Conservation (phyloP, 53 echinoderm and acorn worm genomes). For the Luidia sarsii region DNA sequence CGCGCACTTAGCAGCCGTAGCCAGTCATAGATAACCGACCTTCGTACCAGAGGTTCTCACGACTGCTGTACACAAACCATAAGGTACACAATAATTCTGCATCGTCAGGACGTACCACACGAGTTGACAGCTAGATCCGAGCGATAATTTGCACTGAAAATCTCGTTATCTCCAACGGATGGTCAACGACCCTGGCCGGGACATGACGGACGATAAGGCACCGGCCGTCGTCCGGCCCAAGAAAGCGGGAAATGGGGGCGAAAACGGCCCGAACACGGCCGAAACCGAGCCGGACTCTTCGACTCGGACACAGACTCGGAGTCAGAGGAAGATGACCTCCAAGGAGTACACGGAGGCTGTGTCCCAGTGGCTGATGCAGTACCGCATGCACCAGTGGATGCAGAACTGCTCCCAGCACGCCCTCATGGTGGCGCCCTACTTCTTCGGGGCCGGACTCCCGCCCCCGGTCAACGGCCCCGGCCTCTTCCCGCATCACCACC, state of each 20-base stretch:
- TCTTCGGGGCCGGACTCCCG: constrained; percentile 25
- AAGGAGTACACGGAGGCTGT: constrained; percentile 73
- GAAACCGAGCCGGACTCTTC: not conserved
- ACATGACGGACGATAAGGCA: constrained; percentile 39
- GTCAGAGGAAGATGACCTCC: constrained; percentile 25
- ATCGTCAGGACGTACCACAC: no score
- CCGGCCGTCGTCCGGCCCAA: constrained; percentile 30
- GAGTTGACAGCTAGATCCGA: no score
- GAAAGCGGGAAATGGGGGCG: not conserved
- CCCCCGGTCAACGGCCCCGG: not conserved
- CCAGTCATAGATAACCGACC: no score
- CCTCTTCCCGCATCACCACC: no score
- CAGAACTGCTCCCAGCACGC: constrained; percentile 53
- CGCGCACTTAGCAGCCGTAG: no score
- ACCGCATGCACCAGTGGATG: constrained; percentile 66
- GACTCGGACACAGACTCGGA: not conserved
- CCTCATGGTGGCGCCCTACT: constrained; percentile 58
- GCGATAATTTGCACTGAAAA: no score
- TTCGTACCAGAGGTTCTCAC: no score
- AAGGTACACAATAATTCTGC: no score
- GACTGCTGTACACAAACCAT: no score
- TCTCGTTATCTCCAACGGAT: no score
- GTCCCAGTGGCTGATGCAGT: constrained; percentile 74
- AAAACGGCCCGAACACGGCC: not conserved
- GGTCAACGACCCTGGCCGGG: no score